Conservation (phyloP, 1,140 invertebrate species). For the Drosophila bifasciata region DNA sequence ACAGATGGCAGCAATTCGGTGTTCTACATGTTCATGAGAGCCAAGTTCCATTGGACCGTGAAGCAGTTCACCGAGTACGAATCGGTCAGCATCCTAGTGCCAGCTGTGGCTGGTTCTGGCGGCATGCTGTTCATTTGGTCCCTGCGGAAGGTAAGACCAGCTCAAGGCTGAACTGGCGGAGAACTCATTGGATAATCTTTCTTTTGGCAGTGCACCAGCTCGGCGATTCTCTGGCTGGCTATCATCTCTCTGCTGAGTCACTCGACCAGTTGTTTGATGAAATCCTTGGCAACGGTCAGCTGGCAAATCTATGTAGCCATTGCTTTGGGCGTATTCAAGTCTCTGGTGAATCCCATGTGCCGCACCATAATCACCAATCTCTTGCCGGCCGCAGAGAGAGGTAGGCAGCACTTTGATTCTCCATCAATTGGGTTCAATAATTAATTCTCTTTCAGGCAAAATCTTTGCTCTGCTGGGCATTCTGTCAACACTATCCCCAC, state of each 20-base stretch:
- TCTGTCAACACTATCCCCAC: constrained; percentile 86
- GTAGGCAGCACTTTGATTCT: constrained; percentile 12
- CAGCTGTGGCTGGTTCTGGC: constrained; percentile 79
- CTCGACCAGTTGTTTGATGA: constrained; percentile 84
- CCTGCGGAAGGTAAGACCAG: constrained; percentile 83
- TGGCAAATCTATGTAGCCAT: constrained; percentile 88
- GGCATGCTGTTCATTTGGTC: constrained; percentile 85
- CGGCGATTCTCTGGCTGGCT: constrained; percentile 59
- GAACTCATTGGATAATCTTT: background rate
- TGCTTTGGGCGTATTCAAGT: constrained; percentile 85
- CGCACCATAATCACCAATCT: constrained; percentile 88
- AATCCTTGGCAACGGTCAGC: constrained; percentile 85
- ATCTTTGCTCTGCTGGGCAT: constrained; percentile 87
- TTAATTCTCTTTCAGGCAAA: constrained; percentile 83
- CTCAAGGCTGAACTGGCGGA: background rate
- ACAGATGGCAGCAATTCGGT: constrained; percentile 84
- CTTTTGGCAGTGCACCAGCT: constrained; percentile 52
- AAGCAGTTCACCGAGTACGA: constrained; percentile 86
- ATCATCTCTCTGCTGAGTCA: constrained; percentile 80
- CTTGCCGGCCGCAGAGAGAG: constrained; percentile 86
- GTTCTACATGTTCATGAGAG: constrained; percentile 87
- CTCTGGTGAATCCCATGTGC: constrained; percentile 86
- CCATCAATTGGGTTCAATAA: background rate
- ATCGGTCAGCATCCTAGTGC: constrained; percentile 82
- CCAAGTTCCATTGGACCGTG: constrained; percentile 88